These are phyloP conservation scores for Geococcyx californianus DNA, from an alignment of 2,113 vertebrate genomes.

Conservation along the genomic window DNA sequence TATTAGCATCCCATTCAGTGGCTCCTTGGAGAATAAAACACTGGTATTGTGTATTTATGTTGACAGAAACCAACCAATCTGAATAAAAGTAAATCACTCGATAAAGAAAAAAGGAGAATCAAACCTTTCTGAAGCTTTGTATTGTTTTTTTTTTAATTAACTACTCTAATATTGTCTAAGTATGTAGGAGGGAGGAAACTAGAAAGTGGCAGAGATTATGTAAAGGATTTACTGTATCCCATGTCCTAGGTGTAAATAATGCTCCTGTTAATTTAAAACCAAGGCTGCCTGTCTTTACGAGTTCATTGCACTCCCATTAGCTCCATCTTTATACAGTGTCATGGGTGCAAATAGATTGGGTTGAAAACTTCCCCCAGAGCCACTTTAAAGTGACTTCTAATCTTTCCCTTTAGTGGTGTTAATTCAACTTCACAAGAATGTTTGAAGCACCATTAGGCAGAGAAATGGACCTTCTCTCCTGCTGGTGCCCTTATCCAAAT, in stretches of 20 bases:
- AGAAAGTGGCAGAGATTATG: neutral
- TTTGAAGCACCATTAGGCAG: constrained; percentile 63
- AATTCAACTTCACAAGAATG: constrained; percentile 32
- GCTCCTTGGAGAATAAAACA: constrained; percentile 38
- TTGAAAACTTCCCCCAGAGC: constrained; percentile 38
- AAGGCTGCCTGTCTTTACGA: constrained; percentile 2
- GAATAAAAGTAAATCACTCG: neutral
- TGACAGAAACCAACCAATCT: constrained; percentile 13
- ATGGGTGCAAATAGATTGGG: constrained; percentile 33
- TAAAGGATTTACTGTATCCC: neutral
- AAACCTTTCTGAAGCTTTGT: neutral
- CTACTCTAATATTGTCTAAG: neutral
- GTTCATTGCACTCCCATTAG: constrained; percentile 45
- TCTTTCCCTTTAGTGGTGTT: constrained; percentile 61
- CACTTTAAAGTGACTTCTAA: constrained; percentile 47
- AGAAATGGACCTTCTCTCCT: constrained; percentile 56
- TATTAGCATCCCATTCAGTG: constrained; percentile 15
- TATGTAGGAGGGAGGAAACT: neutral
- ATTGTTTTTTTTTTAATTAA: neutral
- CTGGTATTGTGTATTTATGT: neutral
- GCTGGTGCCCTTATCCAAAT: constrained; percentile 31
- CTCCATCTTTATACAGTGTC: constrained; percentile 3
- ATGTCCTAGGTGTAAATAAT: constrained; percentile 39
- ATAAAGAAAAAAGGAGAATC: neutral
- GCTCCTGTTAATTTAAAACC: constrained; percentile 58